Evolutionary conservation across 2,797 vertebrate genomes (phyloP), one percentile per base, ranked within the genome.

Genomic region (Halcyon chelicuti): DNA sequence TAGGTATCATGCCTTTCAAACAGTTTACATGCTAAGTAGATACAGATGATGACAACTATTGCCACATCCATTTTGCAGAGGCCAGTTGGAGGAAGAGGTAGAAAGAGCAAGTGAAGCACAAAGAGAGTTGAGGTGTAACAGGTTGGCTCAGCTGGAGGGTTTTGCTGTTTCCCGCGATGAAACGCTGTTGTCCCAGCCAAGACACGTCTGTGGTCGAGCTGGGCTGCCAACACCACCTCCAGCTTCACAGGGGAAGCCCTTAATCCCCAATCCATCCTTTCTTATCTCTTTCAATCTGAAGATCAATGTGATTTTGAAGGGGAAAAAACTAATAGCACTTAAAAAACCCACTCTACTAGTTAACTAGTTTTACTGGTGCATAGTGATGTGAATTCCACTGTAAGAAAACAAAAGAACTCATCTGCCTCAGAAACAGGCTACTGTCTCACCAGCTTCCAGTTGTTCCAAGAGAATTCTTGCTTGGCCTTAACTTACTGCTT

Each of bases 171-270:
- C 9, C 49, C 42, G 15, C 19, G 8, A 19, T 4, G 42, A 35
- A 33, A 46, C 1, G 2, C 28, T 3, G 29, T 6, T 42, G 10
- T 62, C n/a, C 46, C 46, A 71, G 26, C 39, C 40, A 39, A 44
- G n/a, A 49, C 5, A 4, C 14, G 9, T 25, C 74, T 1, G 0
- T 35, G 40, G 21, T 25, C 10, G 52, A 46, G 28, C 4, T 60
- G 40, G n/a, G 21, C 12, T 75, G 22, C 44, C 10, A 10, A 12
- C 8, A 42, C 6, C 26, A 25, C 33, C 39, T 33, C 28, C 33
- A 61, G 2, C 0, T 18, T 68, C 37, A 35, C 29, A 33, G 23
- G 28, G 33, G 13, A 85, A 71, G 18, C 26, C 20, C 35, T 73
- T 57, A n/a, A 29, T 44, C 46, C 55, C 11, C 33, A 39, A 75